Evolutionary conservation across 2,888 invertebrate genomes (phyloP).

Genomic region (Heliconius sara): DNA sequence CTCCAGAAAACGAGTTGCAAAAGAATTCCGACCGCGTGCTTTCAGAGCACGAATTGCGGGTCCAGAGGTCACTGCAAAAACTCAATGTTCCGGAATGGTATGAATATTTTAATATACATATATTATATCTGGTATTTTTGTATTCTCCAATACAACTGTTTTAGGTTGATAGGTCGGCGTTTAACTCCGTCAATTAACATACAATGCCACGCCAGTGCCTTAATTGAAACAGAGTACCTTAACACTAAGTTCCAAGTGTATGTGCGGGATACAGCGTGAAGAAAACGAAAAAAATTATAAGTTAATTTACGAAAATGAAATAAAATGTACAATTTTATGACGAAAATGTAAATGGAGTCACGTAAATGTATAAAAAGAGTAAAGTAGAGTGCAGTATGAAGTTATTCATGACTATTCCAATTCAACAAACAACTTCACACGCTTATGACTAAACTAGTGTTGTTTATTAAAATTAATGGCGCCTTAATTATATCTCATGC

Average conservation of each 20-base stretch:
- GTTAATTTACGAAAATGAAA: not conserved
- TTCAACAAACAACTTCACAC: constrained; percentile 51
- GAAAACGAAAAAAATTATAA: no score
- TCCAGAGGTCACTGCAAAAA: constrained; percentile 96
- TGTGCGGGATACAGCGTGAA: no score
- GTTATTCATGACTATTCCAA: constrained; percentile 20
- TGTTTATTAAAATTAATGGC: constrained; percentile 60
- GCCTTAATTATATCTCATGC: constrained; percentile 56
- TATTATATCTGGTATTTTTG: not conserved
- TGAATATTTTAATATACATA: constrained; percentile 49
- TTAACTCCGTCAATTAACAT: no score
- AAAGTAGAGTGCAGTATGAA: not conserved
- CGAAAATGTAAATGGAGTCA: constrained; percentile 8
- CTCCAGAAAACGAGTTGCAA: constrained; percentile 97
- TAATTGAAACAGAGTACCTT: no score
- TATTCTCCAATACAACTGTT: not conserved
- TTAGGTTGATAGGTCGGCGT: not conserved
- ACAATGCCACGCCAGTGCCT: no score
- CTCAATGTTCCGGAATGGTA: constrained; percentile 98
- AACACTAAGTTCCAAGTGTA: no score
- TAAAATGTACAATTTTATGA: not conserved
- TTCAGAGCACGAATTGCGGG: constrained; percentile 96
- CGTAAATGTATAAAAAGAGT: constrained; percentile 10
- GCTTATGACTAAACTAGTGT: constrained; percentile 52
- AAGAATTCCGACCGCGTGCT: constrained; percentile 92